Percentiles rank a stretch among this genome's conserved stretches.
These are phyloP conservation scores for Pyrocoelia pectoralis DNA, from an alignment of 2,888 invertebrate genomes.

Conservation along the genomic window DNA sequence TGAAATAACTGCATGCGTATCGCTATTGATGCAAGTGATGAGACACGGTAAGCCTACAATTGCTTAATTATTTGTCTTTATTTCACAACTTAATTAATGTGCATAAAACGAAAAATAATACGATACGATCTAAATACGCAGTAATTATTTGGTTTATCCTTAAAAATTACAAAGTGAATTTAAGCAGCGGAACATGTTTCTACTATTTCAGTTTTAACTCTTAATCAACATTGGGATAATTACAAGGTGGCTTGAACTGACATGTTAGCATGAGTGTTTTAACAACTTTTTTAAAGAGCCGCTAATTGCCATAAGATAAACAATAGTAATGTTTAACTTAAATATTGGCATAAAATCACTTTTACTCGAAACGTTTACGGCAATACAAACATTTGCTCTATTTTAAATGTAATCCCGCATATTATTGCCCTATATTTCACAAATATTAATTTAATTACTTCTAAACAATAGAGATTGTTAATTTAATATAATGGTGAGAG, in stretches of 20 bases:
- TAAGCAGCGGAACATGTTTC: neutral
- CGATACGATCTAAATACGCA: no score
- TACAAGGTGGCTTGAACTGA: neutral
- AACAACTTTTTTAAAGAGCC: neutral
- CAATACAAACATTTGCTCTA: no score
- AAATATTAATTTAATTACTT: neutral
- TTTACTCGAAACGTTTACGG: no score
- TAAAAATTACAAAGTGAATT: neutral
- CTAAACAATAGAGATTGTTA: neutral
- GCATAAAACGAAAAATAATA: no score
- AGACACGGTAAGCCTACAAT: no score
- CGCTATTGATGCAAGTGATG: no score
- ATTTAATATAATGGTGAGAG: neutral
- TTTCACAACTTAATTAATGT: no score
- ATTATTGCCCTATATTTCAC: neutral
- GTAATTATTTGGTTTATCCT: no score
- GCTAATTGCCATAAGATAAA: neutral
- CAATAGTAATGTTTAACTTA: neutral
- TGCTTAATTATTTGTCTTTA: no score
- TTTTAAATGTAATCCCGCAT: neutral
- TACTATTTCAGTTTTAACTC: no score
- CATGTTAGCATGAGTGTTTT: neutral
- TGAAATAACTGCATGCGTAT: neutral
- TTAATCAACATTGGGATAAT: no score
- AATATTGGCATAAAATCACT: neutral